phyloP scores from a whole-genome alignment of 2,797 vertebrate genomes.

The Neomorphus geoffroyi region DNA sequence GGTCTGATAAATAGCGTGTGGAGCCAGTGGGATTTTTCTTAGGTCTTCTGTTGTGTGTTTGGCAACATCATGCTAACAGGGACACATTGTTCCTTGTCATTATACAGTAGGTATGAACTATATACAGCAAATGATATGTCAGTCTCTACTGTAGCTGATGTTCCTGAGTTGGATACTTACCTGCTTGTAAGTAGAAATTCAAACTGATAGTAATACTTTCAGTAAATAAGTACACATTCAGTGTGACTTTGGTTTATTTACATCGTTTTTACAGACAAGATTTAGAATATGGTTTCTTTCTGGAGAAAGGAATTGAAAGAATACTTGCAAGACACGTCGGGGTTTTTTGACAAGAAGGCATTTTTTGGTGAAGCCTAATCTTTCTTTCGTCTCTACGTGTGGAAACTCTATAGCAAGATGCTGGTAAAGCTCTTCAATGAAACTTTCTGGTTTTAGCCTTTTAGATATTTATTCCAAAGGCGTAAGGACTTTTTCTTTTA shows the following conservation, averaged over 20 bases:
- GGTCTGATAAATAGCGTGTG: neutral
- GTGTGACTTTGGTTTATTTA: neutral
- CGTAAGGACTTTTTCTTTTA: neutral
- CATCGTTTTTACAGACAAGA: neutral
- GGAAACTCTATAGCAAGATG: neutral
- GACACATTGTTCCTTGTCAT: accelerated
- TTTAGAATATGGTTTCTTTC: neutral
- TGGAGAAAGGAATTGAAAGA: neutral
- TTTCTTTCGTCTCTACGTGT: neutral
- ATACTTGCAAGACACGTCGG: neutral
- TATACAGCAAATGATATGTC: neutral
- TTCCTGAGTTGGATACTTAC: neutral
- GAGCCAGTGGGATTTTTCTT: neutral
- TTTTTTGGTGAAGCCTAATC: neutral
- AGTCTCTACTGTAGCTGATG: neutral
- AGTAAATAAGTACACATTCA: neutral
- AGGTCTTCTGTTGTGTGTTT: neutral
- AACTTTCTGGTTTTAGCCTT: neutral
- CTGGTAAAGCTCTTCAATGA: neutral
- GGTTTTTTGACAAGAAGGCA: neutral
- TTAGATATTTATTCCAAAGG: neutral
- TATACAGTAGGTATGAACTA: neutral
- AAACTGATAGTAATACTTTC: neutral
- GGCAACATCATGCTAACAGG: neutral
- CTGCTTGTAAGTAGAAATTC: neutral